Base-by-base conservation (phyloP, 2,888 invertebrate species). In the Ectemnius cavifrons region DNA sequence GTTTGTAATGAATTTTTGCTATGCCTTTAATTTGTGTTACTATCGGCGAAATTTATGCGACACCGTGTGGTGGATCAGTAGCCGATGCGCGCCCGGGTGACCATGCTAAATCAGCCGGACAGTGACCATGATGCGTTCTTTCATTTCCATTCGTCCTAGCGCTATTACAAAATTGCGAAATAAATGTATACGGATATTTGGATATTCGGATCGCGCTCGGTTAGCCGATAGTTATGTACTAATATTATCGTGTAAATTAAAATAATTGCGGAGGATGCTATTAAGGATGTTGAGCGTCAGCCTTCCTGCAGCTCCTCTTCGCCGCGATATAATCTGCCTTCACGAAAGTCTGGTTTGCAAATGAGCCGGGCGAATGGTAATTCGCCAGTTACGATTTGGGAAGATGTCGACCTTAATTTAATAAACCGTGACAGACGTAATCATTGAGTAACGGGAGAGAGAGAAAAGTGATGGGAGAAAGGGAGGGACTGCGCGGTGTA, bases 401-500 rank as follows among this genome's bases (percentile, higher is more conserved):
- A 49, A 8, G 63, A 63, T 63, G 57, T 14, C 27, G 37, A 37
- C 8, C 11, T 27, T 37, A 37, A 66, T 11, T 47, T 37, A 18
- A 58, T 14, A 45, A 70, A 63, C 18, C n/a, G 52, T 23, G 73
- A 73, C 63, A 73, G 67, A 65, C 74, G 67, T 61, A 60, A n/a
- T 13, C 37, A 28, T 62, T 52, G 14, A 8, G n/a, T 59, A 45
- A 46, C 20, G 20, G 37, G 58, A 16, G 16, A 37, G 45, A 16
- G n/a, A 49, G 16, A 49, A 46, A 65, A 37, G 6, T 11, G 37
- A 37, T 37, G 37, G 37, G 37, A 37, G 37, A 37, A 37, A 37
- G 37, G 37, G 37, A 37, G 37, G 37, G 37, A 37, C 37, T 37
- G 8, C 8, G 8, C 11, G 11, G 8, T 37, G 37, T 37, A 37